Evolutionary conservation across 2,888 invertebrate genomes (phyloP), one percentile per base, ranked within the genome.

Genomic region (Euzophera pinguis): DNA sequence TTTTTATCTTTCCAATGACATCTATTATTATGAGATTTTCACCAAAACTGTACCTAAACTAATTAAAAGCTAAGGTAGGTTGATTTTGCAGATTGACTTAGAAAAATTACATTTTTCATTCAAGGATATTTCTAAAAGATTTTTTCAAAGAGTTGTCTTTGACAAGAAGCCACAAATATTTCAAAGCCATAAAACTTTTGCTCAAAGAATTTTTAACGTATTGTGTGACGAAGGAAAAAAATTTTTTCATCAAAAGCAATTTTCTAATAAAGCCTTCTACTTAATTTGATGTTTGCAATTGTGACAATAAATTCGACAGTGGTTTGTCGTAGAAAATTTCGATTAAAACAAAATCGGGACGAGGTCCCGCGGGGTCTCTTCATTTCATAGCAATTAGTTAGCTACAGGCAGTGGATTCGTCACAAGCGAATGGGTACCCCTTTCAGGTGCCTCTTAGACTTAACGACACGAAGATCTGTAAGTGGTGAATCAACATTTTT

Each of bases 351-450:
- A 85, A 85, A 84, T 82, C 81, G 72, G 78, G 77, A 74, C 63
- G 63, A 64, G 67, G 64, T 81, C 89, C 80, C 90, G 55, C 54
- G 81, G 78, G 89, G 71, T 78, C 71, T 76, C 75, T 89, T 87
- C 75, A 88, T 89, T 89, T 87, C 81, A 83, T 84, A 84, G 88
- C 88, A 89, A 90, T 90, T 90, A 90, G 88, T 87, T 86, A 73
- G 80, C 79, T 84, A 82, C 86, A 83, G 79, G 81, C 81, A 72
- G 67, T 67, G 76, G 76, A 87, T 87, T 86, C 84, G 89, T 81
- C 86, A 86, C 88, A 80, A 84, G 71, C 81, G 78, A 89, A 86
- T 81, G 84, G 73, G 64, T 88, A 88, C 88, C 90, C 88, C 85
- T 88, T 88, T 80, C 60, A 60, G 60, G 60, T 47, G 51, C 48